Percentiles rank a stretch among this genome's conserved stretches.
phyloP scores from a whole-genome alignment of 2,888 invertebrate genomes.

The Euplagia quadripunctaria region DNA sequence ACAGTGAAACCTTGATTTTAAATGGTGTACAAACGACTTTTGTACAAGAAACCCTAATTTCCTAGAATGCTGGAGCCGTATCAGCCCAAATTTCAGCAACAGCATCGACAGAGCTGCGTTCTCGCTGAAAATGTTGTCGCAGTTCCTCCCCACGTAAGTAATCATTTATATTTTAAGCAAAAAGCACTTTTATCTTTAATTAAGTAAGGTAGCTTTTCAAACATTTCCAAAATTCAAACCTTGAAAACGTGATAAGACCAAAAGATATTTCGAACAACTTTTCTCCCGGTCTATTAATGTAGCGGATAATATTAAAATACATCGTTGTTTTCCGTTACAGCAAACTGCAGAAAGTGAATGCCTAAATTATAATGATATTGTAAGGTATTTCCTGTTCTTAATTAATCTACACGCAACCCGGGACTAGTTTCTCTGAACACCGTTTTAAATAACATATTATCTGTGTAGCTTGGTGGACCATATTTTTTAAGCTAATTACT shows the following conservation, averaged over 20 bases:
- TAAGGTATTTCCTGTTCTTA: constrained; percentile 50
- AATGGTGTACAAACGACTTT: not conserved
- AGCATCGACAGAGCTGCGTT: constrained; percentile 93
- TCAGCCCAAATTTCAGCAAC: constrained; percentile 96
- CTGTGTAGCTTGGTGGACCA: constrained; percentile 19
- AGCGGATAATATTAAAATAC: constrained; percentile 1
- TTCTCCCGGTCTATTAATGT: not conserved
- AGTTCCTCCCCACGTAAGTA: constrained; percentile 80
- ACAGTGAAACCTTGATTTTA: not conserved
- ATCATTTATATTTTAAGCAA: not conserved
- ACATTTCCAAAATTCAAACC: not conserved
- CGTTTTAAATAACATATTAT: not conserved
- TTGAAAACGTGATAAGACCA: not conserved
- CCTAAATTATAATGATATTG: constrained; percentile 55
- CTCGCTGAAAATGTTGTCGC: constrained; percentile 83
- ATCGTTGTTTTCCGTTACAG: constrained; percentile 45
- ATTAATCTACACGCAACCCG: constrained; percentile 37
- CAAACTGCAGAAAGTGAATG: constrained; percentile 54
- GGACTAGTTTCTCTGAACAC: constrained; percentile 29
- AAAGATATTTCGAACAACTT: not conserved
- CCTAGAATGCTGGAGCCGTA: constrained; percentile 95
- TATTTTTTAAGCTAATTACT: constrained; percentile 17
- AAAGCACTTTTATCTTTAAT: not conserved
- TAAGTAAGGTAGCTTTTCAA: not conserved
- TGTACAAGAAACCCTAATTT: constrained; percentile 14